Percentiles rank a stretch among this genome's conserved stretches.
Evolutionary conservation across 2,797 vertebrate species (phyloP).

Genomic region (Fundulus diaphanus): DNA sequence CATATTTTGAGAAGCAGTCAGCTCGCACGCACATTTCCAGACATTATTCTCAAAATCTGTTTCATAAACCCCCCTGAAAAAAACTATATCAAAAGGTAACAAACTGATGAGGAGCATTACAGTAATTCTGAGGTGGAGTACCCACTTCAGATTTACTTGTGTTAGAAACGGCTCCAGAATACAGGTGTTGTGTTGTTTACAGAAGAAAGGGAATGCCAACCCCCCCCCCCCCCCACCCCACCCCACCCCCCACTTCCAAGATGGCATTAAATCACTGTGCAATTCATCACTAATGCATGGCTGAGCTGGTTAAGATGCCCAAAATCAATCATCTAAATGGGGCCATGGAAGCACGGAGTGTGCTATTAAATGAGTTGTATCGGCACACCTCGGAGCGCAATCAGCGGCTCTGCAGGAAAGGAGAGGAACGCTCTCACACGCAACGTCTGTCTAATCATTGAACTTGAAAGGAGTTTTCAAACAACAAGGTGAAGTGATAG

Average conservation of each 20-base stretch:
- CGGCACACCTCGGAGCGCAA: conserved; percentile 36
- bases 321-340: conserved; percentile 73
- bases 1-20: conserved; percentile 10
- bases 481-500: neutral
- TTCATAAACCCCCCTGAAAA: no score
- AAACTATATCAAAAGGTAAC: neutral
- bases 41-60: neutral
- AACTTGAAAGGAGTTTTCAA: conserved; percentile 22
- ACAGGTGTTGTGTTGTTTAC: conserved; percentile 61
- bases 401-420: conserved; percentile 40
- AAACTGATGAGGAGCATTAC: conserved; percentile 1
- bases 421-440: conserved; percentile 19
- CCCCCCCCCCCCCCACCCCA: conserved; percentile 16
- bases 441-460: conserved; percentile 20
- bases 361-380: conserved; percentile 58
- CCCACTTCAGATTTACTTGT: conserved; percentile 16
- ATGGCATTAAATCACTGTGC: conserved; percentile 54
- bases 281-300: conserved; percentile 65
- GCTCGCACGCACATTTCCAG: conserved; percentile 1
- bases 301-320: conserved; percentile 57
- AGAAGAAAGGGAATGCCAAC: conserved; percentile 56
- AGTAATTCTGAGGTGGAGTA: conserved; percentile 15
- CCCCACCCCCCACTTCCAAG: conserved; percentile 14
- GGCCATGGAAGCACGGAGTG: conserved; percentile 45
- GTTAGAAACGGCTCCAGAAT: conserved; percentile 13